Base-by-base conservation (phyloP, 1,140 invertebrate genomes). In the Magallana ariakensis region DNA sequence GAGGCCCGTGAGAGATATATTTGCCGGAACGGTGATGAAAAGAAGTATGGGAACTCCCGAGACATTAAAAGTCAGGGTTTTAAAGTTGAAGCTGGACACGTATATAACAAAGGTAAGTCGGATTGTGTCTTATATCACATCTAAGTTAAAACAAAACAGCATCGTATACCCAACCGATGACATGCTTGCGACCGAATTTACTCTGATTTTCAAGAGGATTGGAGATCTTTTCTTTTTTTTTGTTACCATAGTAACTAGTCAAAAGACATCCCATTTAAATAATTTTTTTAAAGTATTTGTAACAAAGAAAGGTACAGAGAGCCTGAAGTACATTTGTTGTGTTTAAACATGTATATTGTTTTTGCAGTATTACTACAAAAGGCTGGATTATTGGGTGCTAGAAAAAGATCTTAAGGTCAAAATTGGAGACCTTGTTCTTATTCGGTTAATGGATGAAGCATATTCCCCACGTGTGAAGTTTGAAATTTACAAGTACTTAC, bases 341-440 rank as follows among this genome's bases (percentile, higher is more conserved):
- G 0, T 46, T 2, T 62, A 19, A 19, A 16, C 60, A 19, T 15
- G 19, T 16, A 62, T 7, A 62, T 62, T 62, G 33, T 62, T 16
- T 13, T 81, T 81, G 13, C 46, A 82, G 80, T 82, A 82, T 82
- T 82, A 82, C 16, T 55, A 82, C 46, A 56, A 53, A 10, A 82
- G 54, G 19, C 10, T n/a, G 33, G 80, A 82, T 22, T 55, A 55
- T 22, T 82, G 80, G 80, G 54, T 56, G 46, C 16, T 82, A 19
- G 80, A 82, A 82, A 82, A 82, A 26, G 80, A 82, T 82, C n/a
- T 82, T 13, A 82, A 82, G 8, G 80, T n/a, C 6, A 56, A 56
- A 54, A 82, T 82, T 54, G 80, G 80, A 19, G 80, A 82, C 19
- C 46, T 82, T 54, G 80, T 82, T 55, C 46, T 82, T n/a, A 82